Conservation (phyloP, 2,113 vertebrate genomes). For the Indicator indicator region DNA sequence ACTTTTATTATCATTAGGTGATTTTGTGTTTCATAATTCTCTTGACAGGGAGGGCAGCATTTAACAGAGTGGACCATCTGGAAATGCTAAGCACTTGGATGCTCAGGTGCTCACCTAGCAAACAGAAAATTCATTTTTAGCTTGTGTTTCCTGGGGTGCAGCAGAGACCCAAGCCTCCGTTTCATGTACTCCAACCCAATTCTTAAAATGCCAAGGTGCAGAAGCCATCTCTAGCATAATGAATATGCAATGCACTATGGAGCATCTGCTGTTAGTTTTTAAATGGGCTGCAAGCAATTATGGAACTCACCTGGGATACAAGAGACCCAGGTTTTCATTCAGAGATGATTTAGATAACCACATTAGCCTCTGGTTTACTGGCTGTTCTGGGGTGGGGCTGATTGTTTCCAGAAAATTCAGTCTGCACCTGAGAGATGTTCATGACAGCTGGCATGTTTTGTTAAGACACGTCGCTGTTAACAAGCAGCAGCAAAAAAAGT, state of each 20-base stretch:
- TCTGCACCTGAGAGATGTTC: not conserved
- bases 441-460: not conserved
- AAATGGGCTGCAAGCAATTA: not conserved
- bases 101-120: not conserved
- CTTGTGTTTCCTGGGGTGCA: not conserved
- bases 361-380: not conserved
- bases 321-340: not conserved
- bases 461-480: not conserved
- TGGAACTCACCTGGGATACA: not conserved
- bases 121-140: not conserved
- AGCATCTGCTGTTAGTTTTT: slow-evolving; percentile 13
- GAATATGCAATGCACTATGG: not conserved
- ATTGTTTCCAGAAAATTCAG: slow-evolving; percentile 3
- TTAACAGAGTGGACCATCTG: not conserved
- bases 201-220: not conserved
- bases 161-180: not conserved
- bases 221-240: not conserved
- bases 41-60: not conserved
- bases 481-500: not conserved
- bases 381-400: not conserved
- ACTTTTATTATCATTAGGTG: not conserved
- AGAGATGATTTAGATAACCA: not conserved
- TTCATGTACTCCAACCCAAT: not conserved
- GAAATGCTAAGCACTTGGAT: not conserved
- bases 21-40: not conserved